A percentile compares a stretch with the other conserved stretches of the same genome.
Conservation (phyloP, 2,113 vertebrate species). For the Bettongia penicillata region DNA sequence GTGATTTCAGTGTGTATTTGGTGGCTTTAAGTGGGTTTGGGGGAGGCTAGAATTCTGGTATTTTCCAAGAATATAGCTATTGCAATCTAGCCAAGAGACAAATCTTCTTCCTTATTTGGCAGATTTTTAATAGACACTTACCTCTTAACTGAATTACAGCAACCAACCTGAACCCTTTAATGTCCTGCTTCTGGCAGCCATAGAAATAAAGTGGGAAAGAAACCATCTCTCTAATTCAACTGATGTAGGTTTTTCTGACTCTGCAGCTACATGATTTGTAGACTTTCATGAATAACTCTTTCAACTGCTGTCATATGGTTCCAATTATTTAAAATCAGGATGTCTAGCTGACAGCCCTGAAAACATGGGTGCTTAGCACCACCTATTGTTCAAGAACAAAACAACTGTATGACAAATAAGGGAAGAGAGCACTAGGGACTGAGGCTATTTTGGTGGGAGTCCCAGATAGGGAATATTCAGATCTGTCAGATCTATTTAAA, state of each 20-base stretch:
- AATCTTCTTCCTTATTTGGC: neutral
- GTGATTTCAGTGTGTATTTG: neutral
- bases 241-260: slow-evolving; percentile 70
- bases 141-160: slow-evolving; percentile 39
- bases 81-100: slow-evolving; percentile 10
- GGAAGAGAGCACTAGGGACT: neutral
- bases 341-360: slow-evolving; percentile 50
- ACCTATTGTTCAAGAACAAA: slow-evolving; percentile 83
- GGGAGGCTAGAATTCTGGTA: slow-evolving; percentile 22
- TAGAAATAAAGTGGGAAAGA: neutral
- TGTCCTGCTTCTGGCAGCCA: neutral
- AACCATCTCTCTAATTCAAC: neutral
- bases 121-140: slow-evolving; percentile 36
- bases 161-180: slow-evolving; percentile 8
- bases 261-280: slow-evolving; percentile 75
- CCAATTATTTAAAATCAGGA: slow-evolving; percentile 81
- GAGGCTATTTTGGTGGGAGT: neutral
- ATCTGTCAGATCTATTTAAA: neutral
- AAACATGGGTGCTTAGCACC: slow-evolving; percentile 83
- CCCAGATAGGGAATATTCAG: neutral
- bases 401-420: slow-evolving; percentile 23
- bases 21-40: neutral
- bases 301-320: slow-evolving; percentile 79
- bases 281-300: slow-evolving; percentile 78
- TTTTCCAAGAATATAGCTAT: slow-evolving; percentile 46